Conservation (phyloP, 2,797 vertebrate species). For the Spheniscus humboldti region DNA sequence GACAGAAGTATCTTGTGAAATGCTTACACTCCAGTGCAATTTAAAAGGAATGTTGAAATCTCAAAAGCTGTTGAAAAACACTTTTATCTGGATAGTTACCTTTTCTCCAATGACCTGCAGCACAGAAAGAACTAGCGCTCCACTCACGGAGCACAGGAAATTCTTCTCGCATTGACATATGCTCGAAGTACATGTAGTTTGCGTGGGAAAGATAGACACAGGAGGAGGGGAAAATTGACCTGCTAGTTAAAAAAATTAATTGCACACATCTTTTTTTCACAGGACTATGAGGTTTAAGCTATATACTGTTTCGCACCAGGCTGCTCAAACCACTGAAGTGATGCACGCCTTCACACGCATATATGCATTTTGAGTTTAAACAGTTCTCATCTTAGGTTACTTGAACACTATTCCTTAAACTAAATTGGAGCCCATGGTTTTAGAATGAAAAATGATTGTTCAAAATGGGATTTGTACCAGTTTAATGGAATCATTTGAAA, state of each 20-base stretch:
- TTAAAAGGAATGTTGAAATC: not conserved
- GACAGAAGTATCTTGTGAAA: not conserved
- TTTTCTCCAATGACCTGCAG: not conserved
- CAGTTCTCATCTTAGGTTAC: not conserved
- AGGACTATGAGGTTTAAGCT: not conserved
- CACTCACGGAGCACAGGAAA: not conserved
- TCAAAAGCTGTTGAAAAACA: not conserved
- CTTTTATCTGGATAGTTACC: not conserved
- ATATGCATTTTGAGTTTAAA: not conserved
- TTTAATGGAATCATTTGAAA: constrained; percentile 6
- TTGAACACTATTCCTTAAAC: not conserved
- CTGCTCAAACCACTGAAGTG: not conserved
- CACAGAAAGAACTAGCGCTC: not conserved
- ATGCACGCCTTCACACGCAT: rapidly evolving
- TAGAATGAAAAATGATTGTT: not conserved
- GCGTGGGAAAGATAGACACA: rapidly evolving
- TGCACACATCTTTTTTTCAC: not conserved
- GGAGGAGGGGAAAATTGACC: not conserved
- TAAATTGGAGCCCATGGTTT: rapidly evolving
- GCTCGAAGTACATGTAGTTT: not conserved
- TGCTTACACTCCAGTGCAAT: not conserved
- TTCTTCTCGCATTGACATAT: not conserved
- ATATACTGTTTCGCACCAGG: rapidly evolving
- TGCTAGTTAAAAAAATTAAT: not conserved
- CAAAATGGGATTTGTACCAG: not conserved